phyloP scores from a whole-genome alignment of 2,113 vertebrate genomes.

The Oncorhynchus nerka region DNA sequence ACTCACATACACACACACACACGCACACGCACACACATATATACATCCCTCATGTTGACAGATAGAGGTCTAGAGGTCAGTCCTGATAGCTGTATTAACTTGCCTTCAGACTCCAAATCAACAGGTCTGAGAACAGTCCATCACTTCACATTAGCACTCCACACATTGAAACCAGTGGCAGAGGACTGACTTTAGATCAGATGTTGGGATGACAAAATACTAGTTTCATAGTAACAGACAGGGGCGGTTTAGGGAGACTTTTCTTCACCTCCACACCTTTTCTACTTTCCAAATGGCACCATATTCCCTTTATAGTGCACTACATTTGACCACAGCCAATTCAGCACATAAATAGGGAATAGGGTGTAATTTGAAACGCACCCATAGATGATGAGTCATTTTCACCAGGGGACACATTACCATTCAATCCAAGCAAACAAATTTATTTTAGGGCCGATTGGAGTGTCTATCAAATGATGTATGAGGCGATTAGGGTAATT shows the following conservation, averaged over 20 bases:
- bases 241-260: background rate
- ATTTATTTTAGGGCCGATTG: background rate
- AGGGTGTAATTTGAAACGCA: too few species aligned
- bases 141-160: background rate
- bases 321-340: background rate
- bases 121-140: background rate
- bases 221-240: background rate
- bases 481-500: background rate
- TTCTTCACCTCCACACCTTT: background rate
- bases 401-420: background rate
- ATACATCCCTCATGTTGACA: slow-evolving; percentile 5
- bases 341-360: too few species aligned
- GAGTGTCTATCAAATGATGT: background rate
- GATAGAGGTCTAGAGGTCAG: slow-evolving; percentile 7
- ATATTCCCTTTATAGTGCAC: background rate
- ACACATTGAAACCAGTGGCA: background rate
- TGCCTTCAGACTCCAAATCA: background rate
- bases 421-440: background rate
- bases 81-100: background rate
- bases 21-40: background rate
- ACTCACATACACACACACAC: background rate
- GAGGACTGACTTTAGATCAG: background rate
- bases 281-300: background rate
- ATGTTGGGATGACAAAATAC: background rate
- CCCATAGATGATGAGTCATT: too few species aligned